A percentile compares a stretch with the other conserved stretches of the same genome.
phyloP scores from a whole-genome alignment of 2,888 invertebrate species.

The Thereva nobilitata region DNA sequence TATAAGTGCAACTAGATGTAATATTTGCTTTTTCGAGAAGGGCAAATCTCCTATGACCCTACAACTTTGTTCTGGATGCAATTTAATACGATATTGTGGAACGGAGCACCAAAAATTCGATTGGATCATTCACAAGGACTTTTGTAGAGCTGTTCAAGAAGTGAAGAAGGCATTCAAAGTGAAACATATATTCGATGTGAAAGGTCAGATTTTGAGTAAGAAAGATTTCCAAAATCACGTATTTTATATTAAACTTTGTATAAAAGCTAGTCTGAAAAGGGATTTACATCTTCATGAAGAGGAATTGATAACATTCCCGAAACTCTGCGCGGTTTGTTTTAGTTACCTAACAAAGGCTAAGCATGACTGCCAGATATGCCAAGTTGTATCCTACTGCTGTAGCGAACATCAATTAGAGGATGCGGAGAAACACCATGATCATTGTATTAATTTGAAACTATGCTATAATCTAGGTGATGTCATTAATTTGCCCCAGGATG shows the following conservation, averaged over 20 bases:
- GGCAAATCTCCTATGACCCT: neutral
- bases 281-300: slow-evolving; percentile 46
- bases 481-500: slow-evolving; percentile 8
- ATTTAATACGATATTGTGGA: slow-evolving; percentile 66
- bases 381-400: slow-evolving; percentile 48
- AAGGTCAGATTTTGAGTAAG: slow-evolving; percentile 42
- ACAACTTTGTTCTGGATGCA: slow-evolving; percentile 65
- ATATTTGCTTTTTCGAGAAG: slow-evolving; percentile 29
- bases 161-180: slow-evolving; percentile 43
- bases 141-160: slow-evolving; percentile 59
- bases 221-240: slow-evolving; percentile 45
- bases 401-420: slow-evolving; percentile 45
- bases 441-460: slow-evolving; percentile 47
- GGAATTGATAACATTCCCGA: slow-evolving; percentile 50
- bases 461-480: slow-evolving; percentile 49
- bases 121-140: slow-evolving; percentile 65
- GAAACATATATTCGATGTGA: slow-evolving; percentile 45
- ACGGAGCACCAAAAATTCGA: slow-evolving; percentile 68
- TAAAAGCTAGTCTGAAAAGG: slow-evolving; percentile 44
- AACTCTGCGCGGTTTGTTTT: slow-evolving; percentile 49
- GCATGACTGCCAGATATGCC: slow-evolving; percentile 45
- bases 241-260: slow-evolving; percentile 46
- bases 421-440: slow-evolving; percentile 43
- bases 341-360: slow-evolving; percentile 39
- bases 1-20: slow-evolving; percentile 34